Base-by-base conservation (phyloP, 2,113 vertebrate species). In the Monopterus albus region DNA sequence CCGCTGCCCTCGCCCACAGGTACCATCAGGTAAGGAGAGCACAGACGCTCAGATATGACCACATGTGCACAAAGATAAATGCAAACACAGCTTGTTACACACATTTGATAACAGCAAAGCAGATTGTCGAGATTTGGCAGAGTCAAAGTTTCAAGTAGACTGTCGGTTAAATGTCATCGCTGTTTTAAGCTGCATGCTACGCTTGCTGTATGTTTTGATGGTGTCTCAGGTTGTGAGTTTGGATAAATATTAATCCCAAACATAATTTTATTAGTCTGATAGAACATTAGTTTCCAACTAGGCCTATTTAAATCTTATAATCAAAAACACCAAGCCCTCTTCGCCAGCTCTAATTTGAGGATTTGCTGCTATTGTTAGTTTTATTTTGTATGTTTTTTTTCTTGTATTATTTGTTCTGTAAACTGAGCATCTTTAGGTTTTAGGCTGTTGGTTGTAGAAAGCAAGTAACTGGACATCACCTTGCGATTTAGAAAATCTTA, bases 1-100 rank as follows among this genome's bases (percentile, higher is more conserved):
- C 98, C 97, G 10, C 85, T 96, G 86, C 96, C 97, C 0, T 99
- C 98, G 35, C 98, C 98, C 0, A 99, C 98, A 0, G 97, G 96
- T 89, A 99, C 98, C 70, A 94, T 99, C 93, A 99, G 98, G 98
- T 99, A 87, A 29, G 70, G 3, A 39, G 3, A 31, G 6, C n/a
- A n/a, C n/a, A 79, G 31, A 4, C 33, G 12, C n/a, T n/a, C 28
- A 52, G 15, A 17, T 18, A 36, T 7, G 1, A 17, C 39, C 57
- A 23, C 52, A 53, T 12, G 5, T 57, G 9, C 2, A 20, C 28
- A 3, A 3, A 9, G 20, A 58, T 28, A 6, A 6, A 36, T n/a
- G 5, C 36, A 17, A 42, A 40, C 40, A 14, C 26, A 17, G 20
- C 26, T 8, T 42, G 11, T 26, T 25, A 18, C 40, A 43, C 1